Evolutionary conservation across 2,888 invertebrate genomes (phyloP).

Genomic region (Leptarthrus brevirostris): DNA sequence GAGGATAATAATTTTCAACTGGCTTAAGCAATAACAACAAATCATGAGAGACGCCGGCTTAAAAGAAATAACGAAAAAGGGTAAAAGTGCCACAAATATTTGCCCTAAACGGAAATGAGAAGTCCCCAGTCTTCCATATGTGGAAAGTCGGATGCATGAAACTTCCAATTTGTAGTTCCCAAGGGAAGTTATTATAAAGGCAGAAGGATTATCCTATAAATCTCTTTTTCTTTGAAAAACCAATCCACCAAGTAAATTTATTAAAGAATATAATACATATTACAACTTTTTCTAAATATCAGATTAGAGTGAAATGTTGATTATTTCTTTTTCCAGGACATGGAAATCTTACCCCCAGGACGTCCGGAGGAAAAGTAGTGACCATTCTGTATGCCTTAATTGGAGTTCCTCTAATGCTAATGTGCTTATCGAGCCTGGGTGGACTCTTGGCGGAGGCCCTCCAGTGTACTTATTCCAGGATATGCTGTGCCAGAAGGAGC

Average conservation of each 20-base stretch:
- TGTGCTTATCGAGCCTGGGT: slow-evolving; percentile 87
- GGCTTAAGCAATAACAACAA: background rate
- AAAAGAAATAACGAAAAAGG: background rate
- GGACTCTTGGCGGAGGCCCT: slow-evolving; percentile 83
- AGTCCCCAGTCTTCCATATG: background rate
- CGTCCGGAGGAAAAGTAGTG: slow-evolving; percentile 83
- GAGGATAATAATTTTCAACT: background rate
- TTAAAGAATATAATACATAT: slow-evolving; percentile 22
- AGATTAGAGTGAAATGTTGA: slow-evolving; percentile 12
- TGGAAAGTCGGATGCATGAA: slow-evolving; percentile 16
- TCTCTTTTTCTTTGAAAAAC: slow-evolving; percentile 44
- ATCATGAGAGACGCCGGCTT: background rate
- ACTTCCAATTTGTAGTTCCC: slow-evolving; percentile 46
- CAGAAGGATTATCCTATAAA: slow-evolving; percentile 50
- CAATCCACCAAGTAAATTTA: slow-evolving; percentile 50
- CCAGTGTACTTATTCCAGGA: slow-evolving; percentile 70
- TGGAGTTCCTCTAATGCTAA: slow-evolving; percentile 87
- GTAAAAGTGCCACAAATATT: background rate
- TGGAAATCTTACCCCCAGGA: slow-evolving; percentile 86
- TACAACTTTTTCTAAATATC: background rate
- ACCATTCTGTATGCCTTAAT: slow-evolving; percentile 89
- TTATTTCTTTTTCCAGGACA: slow-evolving; percentile 73
- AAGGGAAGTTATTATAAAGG: slow-evolving; percentile 24
- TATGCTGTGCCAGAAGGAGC: slow-evolving; percentile 51
- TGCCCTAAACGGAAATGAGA: background rate